phyloP scores from a whole-genome alignment of 2,888 invertebrate species.

The Marasmarcha lunaedactyla region DNA sequence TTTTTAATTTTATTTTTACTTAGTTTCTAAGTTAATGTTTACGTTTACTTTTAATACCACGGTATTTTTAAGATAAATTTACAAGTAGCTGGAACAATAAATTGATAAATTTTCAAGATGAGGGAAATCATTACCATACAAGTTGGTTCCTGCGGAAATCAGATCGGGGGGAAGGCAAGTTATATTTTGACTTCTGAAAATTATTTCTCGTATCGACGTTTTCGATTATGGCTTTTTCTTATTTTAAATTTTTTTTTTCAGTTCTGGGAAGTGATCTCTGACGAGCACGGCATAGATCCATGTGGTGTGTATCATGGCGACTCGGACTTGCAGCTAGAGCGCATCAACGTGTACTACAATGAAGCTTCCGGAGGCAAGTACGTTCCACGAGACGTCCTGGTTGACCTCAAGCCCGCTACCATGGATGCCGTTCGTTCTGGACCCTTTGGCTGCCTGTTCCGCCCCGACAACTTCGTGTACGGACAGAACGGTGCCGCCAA shows the following conservation, averaged over 20 bases:
- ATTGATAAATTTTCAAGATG: constrained; percentile 67
- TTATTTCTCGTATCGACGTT: no score
- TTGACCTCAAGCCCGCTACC: constrained; percentile 52
- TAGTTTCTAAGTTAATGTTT: constrained; percentile 59
- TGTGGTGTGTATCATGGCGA: constrained; percentile 77
- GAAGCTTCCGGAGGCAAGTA: constrained; percentile 71
- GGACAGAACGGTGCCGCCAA: constrained; percentile 64
- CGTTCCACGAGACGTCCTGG: constrained; percentile 51
- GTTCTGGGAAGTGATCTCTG: constrained; percentile 85
- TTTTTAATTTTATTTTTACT: constrained; percentile 32
- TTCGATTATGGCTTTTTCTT: no score
- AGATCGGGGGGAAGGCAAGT: constrained; percentile 67
- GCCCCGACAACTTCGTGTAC: constrained; percentile 91
- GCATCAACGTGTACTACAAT: constrained; percentile 83
- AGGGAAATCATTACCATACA: constrained; percentile 84
- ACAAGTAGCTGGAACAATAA: constrained; percentile 31
- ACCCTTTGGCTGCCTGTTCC: constrained; percentile 85
- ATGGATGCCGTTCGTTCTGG: constrained; percentile 92
- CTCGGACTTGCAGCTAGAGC: constrained; percentile 79
- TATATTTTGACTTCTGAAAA: not conserved
- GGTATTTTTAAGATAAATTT: constrained; percentile 41
- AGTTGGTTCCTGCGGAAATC: constrained; percentile 80
- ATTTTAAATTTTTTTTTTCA: constrained; percentile 22
- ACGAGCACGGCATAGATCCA: constrained; percentile 82
- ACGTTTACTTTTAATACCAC: constrained; percentile 36